Evolutionary conservation across 2,888 invertebrate genomes (phyloP), one percentile per base, ranked within the genome.

Genomic region (Rambutsinella grinnellia): DNA sequence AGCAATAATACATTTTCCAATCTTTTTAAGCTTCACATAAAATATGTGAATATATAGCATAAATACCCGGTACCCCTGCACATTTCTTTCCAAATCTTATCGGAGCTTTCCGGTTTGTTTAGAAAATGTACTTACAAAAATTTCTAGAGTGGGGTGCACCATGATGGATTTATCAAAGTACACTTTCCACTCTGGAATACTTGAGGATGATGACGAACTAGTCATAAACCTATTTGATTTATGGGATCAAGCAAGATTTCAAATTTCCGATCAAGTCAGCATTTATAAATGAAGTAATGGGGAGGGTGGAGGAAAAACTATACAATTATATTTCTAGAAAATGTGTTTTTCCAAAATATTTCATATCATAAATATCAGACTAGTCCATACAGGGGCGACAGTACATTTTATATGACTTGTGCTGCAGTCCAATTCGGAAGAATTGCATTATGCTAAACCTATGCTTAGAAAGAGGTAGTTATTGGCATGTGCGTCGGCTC

Each of bases 201-300:
- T n/a, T n/a, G n/a, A n/a, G n/a, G 36, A 36, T 13, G 36, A 13
- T 13, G 36, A 36, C 36, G 36, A 8, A 36, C 36, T 67, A 24
- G 28, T 67, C 67, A 67, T 67, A 67, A 67, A 67, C 46, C 56
- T 67, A 49, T 27, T 13, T 21, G 51, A 67, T 67, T 67, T 67
- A 67, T 58, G 46, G 28, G 24, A 49, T 46, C 49, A 47, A 15
- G 26, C 21, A 69, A 69, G 49, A 53, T 69, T 67, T 69, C 69
- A 60, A 69, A 69, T 69, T 69, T 69, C 69, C 69, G 69, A 69
- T 61, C 69, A 60, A 69, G 58, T 60, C 56, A 66, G 67, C 28
- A 53, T 21, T 36, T 46, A 51, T 44, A 62, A 21, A 19, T 21
- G 53, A 8, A 17, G n/a, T n/a, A 49, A 17, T n/a, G 19, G n/a